phyloP scores from a whole-genome alignment of 2,888 invertebrate genomes.

The Brachyptera putata region DNA sequence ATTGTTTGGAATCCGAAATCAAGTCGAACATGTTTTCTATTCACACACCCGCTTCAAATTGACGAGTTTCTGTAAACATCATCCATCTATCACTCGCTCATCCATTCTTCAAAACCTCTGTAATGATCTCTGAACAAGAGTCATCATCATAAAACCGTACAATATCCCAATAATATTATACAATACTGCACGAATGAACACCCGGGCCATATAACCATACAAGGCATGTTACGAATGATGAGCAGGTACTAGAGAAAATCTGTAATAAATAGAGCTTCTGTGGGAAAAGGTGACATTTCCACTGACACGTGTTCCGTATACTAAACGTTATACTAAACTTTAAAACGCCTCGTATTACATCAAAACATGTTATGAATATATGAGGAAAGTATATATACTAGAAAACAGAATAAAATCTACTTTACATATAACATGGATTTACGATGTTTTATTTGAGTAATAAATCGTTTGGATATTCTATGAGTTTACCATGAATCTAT shows the following conservation, averaged over 20 bases:
- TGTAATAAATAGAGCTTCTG: not conserved
- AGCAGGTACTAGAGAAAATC: not conserved
- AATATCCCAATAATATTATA: no score
- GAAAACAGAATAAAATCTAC: slow-evolving; percentile 3
- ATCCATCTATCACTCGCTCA: no score
- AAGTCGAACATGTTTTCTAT: no score
- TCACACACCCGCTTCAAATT: no score
- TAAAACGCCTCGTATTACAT: not conserved
- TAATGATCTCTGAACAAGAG: no score
- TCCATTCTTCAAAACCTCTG: no score
- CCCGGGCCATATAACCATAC: no score
- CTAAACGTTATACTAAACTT: not conserved
- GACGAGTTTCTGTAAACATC: no score
- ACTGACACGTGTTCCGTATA: not conserved
- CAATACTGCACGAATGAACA: no score
- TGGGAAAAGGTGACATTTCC: slow-evolving; percentile 13
- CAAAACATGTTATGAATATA: slow-evolving; percentile 5
- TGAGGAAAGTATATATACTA: not conserved
- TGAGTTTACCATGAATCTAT: not conserved
- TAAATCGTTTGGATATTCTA: slow-evolving; percentile 6
- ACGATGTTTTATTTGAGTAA: not conserved
- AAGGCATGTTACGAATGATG: no score
- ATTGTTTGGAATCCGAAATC: no score
- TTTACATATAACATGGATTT: slow-evolving; percentile 16
- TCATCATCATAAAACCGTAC: no score